Evolutionary conservation across 2,888 invertebrate genomes (phyloP).

Genomic region (Lasioglossum pauxillum): DNA sequence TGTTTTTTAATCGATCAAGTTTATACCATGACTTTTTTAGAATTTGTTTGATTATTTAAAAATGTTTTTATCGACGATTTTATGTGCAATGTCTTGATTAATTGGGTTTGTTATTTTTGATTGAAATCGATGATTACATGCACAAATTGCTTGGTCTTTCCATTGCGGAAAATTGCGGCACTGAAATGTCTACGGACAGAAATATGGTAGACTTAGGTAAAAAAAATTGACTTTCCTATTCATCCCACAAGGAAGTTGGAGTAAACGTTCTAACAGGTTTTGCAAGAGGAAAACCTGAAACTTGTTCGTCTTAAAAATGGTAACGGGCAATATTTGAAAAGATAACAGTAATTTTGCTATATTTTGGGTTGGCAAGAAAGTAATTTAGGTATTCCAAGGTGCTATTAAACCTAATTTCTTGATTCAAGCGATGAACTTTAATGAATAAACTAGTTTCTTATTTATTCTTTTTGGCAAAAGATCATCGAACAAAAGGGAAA

Average conservation of each 20-base stretch:
- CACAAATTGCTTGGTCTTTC: not conserved
- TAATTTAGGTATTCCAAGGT: too few relatives aligned
- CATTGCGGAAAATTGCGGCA: not conserved
- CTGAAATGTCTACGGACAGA: not conserved
- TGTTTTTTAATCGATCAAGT: not conserved
- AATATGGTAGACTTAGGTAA: not conserved
- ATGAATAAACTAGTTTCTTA: too few relatives aligned
- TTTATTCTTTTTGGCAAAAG: too few relatives aligned
- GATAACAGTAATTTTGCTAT: not conserved
- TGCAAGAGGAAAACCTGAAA: not conserved
- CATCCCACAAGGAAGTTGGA: not conserved
- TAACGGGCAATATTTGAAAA: not conserved
- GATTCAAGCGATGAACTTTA: too few relatives aligned
- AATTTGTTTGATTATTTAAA: not conserved
- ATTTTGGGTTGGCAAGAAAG: too few relatives aligned
- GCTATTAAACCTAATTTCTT: too few relatives aligned
- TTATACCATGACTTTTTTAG: not conserved
- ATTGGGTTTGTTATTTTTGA: not conserved
- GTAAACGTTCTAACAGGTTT: too few relatives aligned
- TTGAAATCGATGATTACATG: too few relatives aligned
- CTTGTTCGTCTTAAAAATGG: not conserved
- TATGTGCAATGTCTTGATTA: too few relatives aligned
- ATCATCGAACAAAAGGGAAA: too few relatives aligned
- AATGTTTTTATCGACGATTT: too few relatives aligned
- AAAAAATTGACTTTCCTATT: not conserved